Conservation (phyloP, 2,113 vertebrate genomes). For the Trochalopteron elliotii region DNA sequence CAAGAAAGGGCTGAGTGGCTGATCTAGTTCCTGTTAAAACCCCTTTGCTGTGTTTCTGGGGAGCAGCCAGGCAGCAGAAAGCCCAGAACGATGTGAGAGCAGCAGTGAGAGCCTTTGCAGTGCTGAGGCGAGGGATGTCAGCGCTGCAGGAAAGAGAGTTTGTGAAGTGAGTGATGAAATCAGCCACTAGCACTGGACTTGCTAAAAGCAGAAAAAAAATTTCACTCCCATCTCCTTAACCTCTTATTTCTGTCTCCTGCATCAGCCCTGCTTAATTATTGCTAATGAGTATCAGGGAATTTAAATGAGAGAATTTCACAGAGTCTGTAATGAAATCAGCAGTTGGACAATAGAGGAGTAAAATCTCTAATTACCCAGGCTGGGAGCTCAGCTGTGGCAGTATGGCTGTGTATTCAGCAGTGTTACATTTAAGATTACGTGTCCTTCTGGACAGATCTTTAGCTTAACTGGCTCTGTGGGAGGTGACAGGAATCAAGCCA, state of each 20-base stretch:
- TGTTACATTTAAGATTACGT: background rate
- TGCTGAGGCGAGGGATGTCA: background rate
- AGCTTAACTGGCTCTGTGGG: background rate
- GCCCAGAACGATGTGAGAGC: background rate
- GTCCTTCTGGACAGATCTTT: constrained; percentile 15
- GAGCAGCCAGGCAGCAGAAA: background rate
- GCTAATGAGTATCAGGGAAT: background rate
- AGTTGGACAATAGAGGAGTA: background rate
- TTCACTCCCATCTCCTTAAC: background rate
- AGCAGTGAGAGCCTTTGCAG: background rate
- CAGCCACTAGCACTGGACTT: background rate
- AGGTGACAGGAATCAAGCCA: background rate
- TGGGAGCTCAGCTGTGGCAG: background rate
- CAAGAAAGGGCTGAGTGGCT: background rate
- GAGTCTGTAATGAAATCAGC: constrained; percentile 31
- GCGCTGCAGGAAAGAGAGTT: background rate
- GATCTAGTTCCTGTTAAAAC: background rate
- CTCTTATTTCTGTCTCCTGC: background rate
- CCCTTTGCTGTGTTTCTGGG: background rate
- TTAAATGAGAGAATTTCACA: background rate
- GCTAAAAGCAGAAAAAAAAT: background rate
- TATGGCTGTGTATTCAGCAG: background rate
- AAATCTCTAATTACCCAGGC: background rate
- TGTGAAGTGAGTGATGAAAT: background rate
- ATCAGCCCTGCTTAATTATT: background rate